Percentiles rank a stretch among this genome's conserved stretches.
Conservation (phyloP, 1,140 invertebrate species). For the Harlomillsia oculata region DNA sequence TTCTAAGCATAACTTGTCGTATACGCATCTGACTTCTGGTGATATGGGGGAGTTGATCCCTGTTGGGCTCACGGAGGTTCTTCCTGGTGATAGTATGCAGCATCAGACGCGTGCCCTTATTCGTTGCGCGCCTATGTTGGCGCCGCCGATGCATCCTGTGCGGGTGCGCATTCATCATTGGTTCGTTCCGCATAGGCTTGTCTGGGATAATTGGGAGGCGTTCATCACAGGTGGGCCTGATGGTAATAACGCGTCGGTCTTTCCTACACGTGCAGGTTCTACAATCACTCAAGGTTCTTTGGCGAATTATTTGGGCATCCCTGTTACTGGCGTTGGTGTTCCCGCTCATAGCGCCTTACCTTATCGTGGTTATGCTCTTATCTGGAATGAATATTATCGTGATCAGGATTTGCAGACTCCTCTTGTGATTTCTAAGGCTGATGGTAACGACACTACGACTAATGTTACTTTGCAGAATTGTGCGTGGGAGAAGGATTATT, state of each 20-base stretch:
- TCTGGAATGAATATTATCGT: not conserved
- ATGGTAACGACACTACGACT: no score
- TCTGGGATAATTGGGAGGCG: not conserved
- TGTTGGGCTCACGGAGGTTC: not conserved
- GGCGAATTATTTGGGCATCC: not conserved
- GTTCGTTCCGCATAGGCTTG: not conserved
- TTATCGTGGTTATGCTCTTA: not conserved
- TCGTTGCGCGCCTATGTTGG: not conserved
- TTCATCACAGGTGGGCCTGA: not conserved
- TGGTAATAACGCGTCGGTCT: not conserved
- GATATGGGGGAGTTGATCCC: not conserved
- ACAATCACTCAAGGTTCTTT: not conserved
- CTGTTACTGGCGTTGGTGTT: not conserved
- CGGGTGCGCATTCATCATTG: not conserved
- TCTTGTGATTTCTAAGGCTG: no score
- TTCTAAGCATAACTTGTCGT: no score
- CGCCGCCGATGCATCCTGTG: not conserved
- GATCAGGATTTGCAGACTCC: no score
- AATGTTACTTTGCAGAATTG: no score
- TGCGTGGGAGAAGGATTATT: no score
- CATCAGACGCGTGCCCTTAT: not conserved
- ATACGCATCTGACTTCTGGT: no score
- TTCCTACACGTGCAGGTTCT: not conserved
- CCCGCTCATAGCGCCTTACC: not conserved
- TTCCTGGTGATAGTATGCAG: not conserved